phyloP scores from a whole-genome alignment of 2,888 invertebrate genomes.

The Amiota mariae region DNA sequence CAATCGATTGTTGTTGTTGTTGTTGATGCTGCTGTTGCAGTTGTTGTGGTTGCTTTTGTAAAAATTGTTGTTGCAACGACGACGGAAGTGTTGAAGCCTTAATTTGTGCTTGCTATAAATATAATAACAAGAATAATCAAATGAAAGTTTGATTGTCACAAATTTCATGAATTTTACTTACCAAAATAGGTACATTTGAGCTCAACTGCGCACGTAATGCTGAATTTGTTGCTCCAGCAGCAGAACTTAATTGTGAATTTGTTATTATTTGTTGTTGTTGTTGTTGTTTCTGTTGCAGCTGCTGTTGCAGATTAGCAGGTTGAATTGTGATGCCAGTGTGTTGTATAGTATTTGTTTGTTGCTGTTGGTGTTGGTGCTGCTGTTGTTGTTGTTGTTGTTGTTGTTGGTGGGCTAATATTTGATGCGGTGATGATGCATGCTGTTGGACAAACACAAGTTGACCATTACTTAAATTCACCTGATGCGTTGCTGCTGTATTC shows the following conservation, averaged over 20 bases:
- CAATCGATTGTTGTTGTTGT: constrained; percentile 37
- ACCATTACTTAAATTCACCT: constrained; percentile 71
- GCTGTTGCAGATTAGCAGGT: constrained; percentile 68
- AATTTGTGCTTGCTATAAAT: constrained; percentile 79
- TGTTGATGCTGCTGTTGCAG: neutral
- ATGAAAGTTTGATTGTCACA: neutral
- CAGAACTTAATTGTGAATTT: constrained; percentile 61
- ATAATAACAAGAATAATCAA: neutral
- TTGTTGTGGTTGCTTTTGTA: constrained; percentile 29
- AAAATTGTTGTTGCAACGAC: constrained; percentile 43
- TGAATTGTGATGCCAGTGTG: constrained; percentile 71
- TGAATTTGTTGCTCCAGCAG: constrained; percentile 74
- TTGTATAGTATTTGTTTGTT: constrained; percentile 58
- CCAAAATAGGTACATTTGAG: constrained; percentile 80
- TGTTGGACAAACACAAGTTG: constrained; percentile 72
- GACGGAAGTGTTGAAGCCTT: constrained; percentile 74
- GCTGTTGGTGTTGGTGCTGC: constrained; percentile 55
- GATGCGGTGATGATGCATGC: constrained; percentile 48
- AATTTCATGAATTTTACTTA: constrained; percentile 70
- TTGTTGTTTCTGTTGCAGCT: constrained; percentile 48
- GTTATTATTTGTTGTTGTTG: constrained; percentile 57
- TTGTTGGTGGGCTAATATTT: constrained; percentile 14
- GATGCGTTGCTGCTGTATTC: constrained; percentile 65
- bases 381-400: constrained; percentile 57
- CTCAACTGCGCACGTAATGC: constrained; percentile 70